phyloP scores from a whole-genome alignment of 2,113 vertebrate genomes.

The Mesitornis unicolor region DNA sequence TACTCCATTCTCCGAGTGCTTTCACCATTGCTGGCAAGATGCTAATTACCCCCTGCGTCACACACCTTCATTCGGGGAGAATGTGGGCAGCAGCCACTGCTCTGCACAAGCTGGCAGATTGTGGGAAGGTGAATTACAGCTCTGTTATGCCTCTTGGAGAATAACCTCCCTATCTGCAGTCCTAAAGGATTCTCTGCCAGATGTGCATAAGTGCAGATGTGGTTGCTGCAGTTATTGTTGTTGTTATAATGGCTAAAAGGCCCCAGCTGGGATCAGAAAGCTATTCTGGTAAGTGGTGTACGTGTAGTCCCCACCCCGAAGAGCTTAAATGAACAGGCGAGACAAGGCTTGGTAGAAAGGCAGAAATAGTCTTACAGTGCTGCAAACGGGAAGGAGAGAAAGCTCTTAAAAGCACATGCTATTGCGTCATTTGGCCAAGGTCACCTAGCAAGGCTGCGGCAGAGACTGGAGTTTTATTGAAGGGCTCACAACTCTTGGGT shows the following conservation, averaged over 20 bases:
- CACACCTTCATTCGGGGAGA: neutral
- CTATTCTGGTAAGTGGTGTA: constrained; percentile 26
- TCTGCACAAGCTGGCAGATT: neutral
- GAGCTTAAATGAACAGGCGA: constrained; percentile 12
- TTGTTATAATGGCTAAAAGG: neutral
- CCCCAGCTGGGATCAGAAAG: constrained; percentile 19
- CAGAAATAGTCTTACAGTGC: neutral
- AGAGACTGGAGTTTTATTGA: neutral
- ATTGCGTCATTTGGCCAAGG: constrained; percentile 3
- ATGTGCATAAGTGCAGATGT: constrained; percentile 38
- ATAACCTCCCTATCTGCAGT: neutral
- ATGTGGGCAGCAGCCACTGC: neutral
- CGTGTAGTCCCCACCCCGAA: constrained; percentile 13
- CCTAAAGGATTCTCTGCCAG: constrained; percentile 15
- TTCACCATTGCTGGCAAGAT: accelerated
- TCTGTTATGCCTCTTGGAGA: neutral
- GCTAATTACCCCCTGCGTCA: neutral
- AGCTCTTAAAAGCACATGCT: constrained; percentile 9
- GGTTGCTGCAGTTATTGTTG: constrained; percentile 5
- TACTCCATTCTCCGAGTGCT: neutral
- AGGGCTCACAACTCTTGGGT: neutral
- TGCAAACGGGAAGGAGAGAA: neutral
- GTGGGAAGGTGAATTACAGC: neutral
- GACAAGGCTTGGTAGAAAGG: neutral
- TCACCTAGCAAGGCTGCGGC: neutral